Evolutionary conservation across 2,888 invertebrate species (phyloP).

Genomic region (Crioceris asparagi): DNA sequence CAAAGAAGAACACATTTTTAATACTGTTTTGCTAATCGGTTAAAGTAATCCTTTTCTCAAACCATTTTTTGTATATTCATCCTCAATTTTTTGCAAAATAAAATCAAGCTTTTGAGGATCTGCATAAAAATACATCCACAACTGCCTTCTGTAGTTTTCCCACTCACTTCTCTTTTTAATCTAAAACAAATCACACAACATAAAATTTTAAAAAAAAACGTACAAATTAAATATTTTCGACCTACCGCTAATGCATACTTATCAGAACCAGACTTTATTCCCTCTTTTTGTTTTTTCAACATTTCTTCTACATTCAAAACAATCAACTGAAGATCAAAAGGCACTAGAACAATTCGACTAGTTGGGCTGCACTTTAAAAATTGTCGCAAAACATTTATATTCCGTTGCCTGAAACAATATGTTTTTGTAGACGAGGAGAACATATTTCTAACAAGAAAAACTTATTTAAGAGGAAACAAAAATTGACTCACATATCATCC

Average conservation of each 20-base stretch:
- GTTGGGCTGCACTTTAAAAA: constrained; percentile 24
- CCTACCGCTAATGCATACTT: too few relatives aligned
- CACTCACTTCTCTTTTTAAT: constrained; percentile 22
- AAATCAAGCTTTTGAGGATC: constrained; percentile 19
- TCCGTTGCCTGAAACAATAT: constrained; percentile 17
- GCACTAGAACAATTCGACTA: constrained; percentile 20
- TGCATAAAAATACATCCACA: constrained; percentile 27
- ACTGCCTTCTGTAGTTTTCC: constrained; percentile 23
- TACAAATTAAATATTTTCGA: too few relatives aligned
- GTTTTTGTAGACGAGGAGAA: too few relatives aligned
- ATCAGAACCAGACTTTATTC: too few relatives aligned
- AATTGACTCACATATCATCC: too few relatives aligned
- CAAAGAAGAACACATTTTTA: too few relatives aligned
- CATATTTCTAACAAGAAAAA: too few relatives aligned
- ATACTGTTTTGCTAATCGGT: too few relatives aligned
- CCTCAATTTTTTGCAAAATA: constrained; percentile 18
- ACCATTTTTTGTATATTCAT: constrained; percentile 18
- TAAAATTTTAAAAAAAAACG: too few relatives aligned
- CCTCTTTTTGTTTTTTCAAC: constrained; percentile 18
- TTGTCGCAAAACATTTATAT: constrained; percentile 15
- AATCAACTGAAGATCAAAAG: constrained; percentile 18
- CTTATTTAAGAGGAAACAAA: too few relatives aligned
- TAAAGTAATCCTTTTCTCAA: too few relatives aligned
- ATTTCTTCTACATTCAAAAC: constrained; percentile 18
- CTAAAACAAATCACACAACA: too few relatives aligned